Conservation (phyloP, 2,888 invertebrate genomes). For the Galerucella pusilla region DNA sequence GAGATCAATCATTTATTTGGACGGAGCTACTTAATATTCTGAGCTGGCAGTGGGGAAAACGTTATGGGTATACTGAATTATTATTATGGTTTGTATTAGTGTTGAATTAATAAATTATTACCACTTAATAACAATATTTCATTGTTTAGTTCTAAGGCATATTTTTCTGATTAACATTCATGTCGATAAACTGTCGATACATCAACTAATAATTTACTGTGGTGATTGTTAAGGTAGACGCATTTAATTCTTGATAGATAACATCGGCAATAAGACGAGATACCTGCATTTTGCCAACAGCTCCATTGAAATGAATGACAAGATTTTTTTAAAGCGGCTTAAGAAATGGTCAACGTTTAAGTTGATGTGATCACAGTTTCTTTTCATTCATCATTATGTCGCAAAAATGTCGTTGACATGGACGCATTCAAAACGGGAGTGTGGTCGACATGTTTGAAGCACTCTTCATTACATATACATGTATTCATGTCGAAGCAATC, state of each 20-base stretch:
- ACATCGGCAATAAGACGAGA: slow-evolving; percentile 22
- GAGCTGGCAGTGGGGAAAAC: too few relatives aligned
- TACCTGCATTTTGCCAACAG: slow-evolving; percentile 20
- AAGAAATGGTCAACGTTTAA: slow-evolving; percentile 21
- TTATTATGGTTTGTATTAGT: too few relatives aligned
- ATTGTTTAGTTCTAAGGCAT: not conserved
- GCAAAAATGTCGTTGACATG: not conserved
- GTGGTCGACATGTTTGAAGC: not conserved
- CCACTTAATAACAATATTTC: too few relatives aligned
- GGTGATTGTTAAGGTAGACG: slow-evolving; percentile 2
- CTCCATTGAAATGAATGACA: slow-evolving; percentile 26
- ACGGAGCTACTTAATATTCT: too few relatives aligned
- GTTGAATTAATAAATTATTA: too few relatives aligned
- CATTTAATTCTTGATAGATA: slow-evolving; percentile 24
- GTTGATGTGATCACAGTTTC: slow-evolving; percentile 6
- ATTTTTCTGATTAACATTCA: not conserved
- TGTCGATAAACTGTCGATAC: not conserved
- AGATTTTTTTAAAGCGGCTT: slow-evolving; percentile 8
- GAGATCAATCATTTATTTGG: too few relatives aligned
- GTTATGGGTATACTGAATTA: too few relatives aligned
- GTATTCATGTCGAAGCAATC: too few relatives aligned
- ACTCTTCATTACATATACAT: not conserved
- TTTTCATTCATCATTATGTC: slow-evolving; percentile 11
- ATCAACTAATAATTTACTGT: not conserved
- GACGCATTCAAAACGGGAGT: not conserved